Evolutionary conservation across 2,797 vertebrate genomes (phyloP).

Genomic region (Muraenolepis orangiensis): DNA sequence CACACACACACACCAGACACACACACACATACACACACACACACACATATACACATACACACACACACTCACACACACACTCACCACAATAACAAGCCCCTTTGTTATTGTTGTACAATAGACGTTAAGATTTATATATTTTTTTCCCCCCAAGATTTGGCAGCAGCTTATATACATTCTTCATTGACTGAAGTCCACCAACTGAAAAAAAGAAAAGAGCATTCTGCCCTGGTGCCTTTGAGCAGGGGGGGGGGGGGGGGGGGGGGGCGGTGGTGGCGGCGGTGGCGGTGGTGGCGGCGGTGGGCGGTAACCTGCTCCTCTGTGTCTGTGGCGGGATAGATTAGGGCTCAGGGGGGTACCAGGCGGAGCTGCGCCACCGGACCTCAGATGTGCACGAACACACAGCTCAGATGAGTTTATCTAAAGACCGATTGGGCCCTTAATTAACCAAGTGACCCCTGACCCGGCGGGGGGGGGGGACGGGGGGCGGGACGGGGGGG

Average conservation of each 20-base stretch:
- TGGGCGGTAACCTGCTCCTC: conserved; percentile 75
- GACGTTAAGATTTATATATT: conserved; percentile 79
- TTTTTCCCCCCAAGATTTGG: conserved; percentile 67
- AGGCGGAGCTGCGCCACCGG: conserved; percentile 86
- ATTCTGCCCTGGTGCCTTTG: conserved; percentile 81
- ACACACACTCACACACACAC: too few relatives aligned
- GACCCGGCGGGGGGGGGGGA: conserved; percentile 85
- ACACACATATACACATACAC: too few relatives aligned
- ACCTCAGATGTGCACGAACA: conserved; percentile 85
- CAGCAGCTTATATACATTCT: conserved; percentile 89
- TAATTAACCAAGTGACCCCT: conserved; percentile 95
- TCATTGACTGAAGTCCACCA: conserved; percentile 85
- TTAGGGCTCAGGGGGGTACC: conserved; percentile 94
- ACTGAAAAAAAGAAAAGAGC: conserved; percentile 71
- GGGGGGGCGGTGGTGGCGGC: not conserved
- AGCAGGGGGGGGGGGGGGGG: conserved; percentile 66
- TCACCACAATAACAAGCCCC: too few relatives aligned
- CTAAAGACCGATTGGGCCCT: conserved; percentile 84
- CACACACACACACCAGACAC: too few relatives aligned
- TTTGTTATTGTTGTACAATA: conserved; percentile 70
- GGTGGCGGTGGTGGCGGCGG: too few relatives aligned
- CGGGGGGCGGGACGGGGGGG: too few relatives aligned
- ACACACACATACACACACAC: too few relatives aligned
- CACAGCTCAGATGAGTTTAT: conserved; percentile 92
- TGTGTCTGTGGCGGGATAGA: conserved; percentile 88